A percentile compares a stretch with the other conserved stretches of the same genome.
Conservation (phyloP, 2,797 vertebrate species). For the Phalloptychus januarius region DNA sequence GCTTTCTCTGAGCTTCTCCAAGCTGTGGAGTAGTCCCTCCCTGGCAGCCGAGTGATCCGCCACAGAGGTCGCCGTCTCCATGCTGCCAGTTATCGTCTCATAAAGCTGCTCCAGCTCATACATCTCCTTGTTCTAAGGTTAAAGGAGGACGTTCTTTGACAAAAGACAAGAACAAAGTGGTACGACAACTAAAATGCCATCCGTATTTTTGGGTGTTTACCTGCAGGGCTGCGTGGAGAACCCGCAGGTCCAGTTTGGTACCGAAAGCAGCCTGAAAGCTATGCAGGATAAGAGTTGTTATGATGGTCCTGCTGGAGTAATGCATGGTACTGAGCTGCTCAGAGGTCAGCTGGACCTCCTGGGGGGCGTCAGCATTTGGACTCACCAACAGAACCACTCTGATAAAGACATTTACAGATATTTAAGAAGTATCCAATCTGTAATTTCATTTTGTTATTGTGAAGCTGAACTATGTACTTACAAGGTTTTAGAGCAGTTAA, state of each 20-base stretch:
- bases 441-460: not conserved
- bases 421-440: not conserved
- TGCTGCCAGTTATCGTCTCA: conserved; percentile 68
- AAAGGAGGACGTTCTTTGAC: not conserved
- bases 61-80: conserved; percentile 82
- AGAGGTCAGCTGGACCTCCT: conserved; percentile 82
- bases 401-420: not conserved
- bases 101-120: conserved; percentile 85
- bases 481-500: conserved; percentile 80
- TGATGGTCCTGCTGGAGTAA: conserved; percentile 66
- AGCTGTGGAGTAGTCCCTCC: conserved; percentile 69
- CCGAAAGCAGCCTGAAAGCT: conserved; percentile 88
- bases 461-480: conserved; percentile 69
- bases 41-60: conserved; percentile 71
- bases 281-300: conserved; percentile 84
- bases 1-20: conserved; percentile 78
- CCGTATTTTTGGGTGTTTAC: conserved; percentile 62
- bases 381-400: conserved; percentile 88
- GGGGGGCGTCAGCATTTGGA: conserved; percentile 78
- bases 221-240: conserved; percentile 81
- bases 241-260: conserved; percentile 65
- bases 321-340: conserved; percentile 75
- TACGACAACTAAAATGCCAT: not conserved
- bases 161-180: not conserved
- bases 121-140: conserved; percentile 73